These are phyloP conservation scores for Pegea sp. DNA, from an alignment of 23 tunicate genomes.

Conservation along the genomic window DNA sequence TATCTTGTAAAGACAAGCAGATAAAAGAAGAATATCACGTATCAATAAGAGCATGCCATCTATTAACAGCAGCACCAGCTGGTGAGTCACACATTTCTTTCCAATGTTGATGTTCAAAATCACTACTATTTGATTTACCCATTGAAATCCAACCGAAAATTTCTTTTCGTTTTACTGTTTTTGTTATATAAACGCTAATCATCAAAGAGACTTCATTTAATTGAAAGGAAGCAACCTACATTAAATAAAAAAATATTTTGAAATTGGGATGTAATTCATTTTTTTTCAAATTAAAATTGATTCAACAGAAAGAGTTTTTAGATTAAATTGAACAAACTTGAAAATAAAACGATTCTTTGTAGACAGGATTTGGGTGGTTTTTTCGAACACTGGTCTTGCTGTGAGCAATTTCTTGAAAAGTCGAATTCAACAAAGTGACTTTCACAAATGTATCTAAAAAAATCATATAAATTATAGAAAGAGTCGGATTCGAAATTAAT, in stretches of 20 bases:
- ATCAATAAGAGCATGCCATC: slow-evolving; percentile 95
- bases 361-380: slow-evolving; percentile 88
- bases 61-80: slow-evolving; percentile 28
- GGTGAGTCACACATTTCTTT: slow-evolving; percentile 63
- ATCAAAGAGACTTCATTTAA: slow-evolving; percentile 82
- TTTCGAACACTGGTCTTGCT: slow-evolving; percentile 74
- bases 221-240: slow-evolving; percentile 83
- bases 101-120: slow-evolving; percentile 89
- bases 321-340: slow-evolving; percentile 15
- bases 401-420: slow-evolving; percentile 91
- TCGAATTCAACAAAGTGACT: slow-evolving; percentile 43
- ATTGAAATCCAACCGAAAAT: slow-evolving; percentile 92
- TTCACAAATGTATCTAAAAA: slow-evolving; percentile 75
- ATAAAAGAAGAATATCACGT: no score
- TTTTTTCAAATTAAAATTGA: not conserved
- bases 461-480: not conserved
- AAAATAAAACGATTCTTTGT: slow-evolving; percentile 78
- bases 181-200: slow-evolving; percentile 33
- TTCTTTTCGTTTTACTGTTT: slow-evolving; percentile 52
- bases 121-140: slow-evolving; percentile 69
- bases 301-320: not conserved
- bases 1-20: no score
- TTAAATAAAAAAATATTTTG: not conserved
- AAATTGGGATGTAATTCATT: no score
- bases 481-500: not conserved